These are phyloP conservation scores for Melanostoma mellinum DNA, from an alignment of 2,888 invertebrate genomes.

Conservation along the genomic window DNA sequence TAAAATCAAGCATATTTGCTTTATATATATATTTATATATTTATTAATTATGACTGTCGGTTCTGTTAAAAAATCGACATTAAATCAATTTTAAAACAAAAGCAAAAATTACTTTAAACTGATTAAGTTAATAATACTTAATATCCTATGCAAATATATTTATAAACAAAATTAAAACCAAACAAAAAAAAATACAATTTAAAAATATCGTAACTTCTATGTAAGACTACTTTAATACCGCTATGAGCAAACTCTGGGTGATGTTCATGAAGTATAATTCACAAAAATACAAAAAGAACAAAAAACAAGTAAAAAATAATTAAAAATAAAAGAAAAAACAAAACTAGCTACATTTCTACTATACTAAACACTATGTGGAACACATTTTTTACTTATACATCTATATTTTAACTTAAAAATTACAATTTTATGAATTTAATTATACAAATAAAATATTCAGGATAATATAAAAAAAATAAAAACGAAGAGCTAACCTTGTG, in stretches of 20 bases:
- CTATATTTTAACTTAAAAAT: slow-evolving; percentile 73
- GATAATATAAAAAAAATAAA: slow-evolving; percentile 59
- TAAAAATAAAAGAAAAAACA: slow-evolving; percentile 52
- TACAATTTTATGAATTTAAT: slow-evolving; percentile 73
- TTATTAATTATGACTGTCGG: slow-evolving; percentile 63
- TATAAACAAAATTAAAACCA: slow-evolving; percentile 43
- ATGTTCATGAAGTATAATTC: slow-evolving; percentile 72
- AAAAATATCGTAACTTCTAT: slow-evolving; percentile 68
- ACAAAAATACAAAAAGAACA: slow-evolving; percentile 41
- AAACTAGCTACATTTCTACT: slow-evolving; percentile 77
- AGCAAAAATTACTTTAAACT: slow-evolving; percentile 52
- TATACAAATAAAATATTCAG: slow-evolving; percentile 73
- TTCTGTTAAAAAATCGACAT: slow-evolving; percentile 49
- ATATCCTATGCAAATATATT: slow-evolving; percentile 72
- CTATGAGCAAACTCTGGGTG: slow-evolving; percentile 71
- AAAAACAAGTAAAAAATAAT: slow-evolving; percentile 21
- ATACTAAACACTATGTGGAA: slow-evolving; percentile 74
- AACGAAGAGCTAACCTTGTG: slow-evolving; percentile 7
- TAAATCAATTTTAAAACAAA: slow-evolving; percentile 55
- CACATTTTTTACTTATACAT: slow-evolving; percentile 73
- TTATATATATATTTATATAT: slow-evolving; percentile 58
- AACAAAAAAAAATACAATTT: slow-evolving; percentile 25
- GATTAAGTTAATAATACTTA: slow-evolving; percentile 66
- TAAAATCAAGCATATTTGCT: slow-evolving; percentile 53
- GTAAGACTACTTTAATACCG: slow-evolving; percentile 72